Conservation (phyloP, 2,888 invertebrate species). For the Anticlea derivata region DNA sequence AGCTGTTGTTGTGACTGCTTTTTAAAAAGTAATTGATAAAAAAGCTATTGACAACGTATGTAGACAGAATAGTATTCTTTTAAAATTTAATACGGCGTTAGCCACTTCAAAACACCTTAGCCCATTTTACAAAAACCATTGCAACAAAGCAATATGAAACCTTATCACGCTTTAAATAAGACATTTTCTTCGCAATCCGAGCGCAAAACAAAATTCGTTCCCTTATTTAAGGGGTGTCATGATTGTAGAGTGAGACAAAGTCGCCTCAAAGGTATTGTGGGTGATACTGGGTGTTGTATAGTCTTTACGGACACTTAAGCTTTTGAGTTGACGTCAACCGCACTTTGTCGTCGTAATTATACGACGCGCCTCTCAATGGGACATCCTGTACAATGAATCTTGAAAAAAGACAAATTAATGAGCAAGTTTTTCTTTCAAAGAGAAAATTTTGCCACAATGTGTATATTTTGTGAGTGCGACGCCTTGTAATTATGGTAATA, state of each 20-base stretch:
- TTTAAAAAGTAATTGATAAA: too few species aligned
- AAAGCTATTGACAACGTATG: not conserved
- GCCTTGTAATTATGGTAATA: slow-evolving; percentile 10
- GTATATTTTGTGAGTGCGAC: slow-evolving; percentile 11
- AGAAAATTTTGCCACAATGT: slow-evolving; percentile 11
- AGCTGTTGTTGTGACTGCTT: too few species aligned
- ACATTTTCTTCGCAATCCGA: slow-evolving; percentile 6
- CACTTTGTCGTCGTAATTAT: slow-evolving; percentile 76
- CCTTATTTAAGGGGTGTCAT: slow-evolving; percentile 76
- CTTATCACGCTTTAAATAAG: slow-evolving; percentile 34
- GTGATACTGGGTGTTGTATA: slow-evolving; percentile 59
- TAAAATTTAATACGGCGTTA: slow-evolving; percentile 28
- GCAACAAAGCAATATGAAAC: slow-evolving; percentile 5
- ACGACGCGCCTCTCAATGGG: slow-evolving; percentile 64
- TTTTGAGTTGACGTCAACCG: slow-evolving; percentile 70
- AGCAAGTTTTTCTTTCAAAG: slow-evolving; percentile 39
- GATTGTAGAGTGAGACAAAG: slow-evolving; percentile 81
- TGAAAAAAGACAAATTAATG: slow-evolving; percentile 61
- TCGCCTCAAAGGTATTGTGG: slow-evolving; percentile 77
- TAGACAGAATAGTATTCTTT: slow-evolving; percentile 1
- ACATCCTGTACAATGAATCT: slow-evolving; percentile 64
- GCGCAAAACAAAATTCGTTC: slow-evolving; percentile 45
- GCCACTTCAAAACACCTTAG: slow-evolving; percentile 25
- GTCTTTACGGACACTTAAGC: slow-evolving; percentile 75
- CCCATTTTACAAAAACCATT: slow-evolving; percentile 6